Evolutionary conservation across 2,888 invertebrate species (phyloP).

Genomic region (Chrysolina oricalcia): DNA sequence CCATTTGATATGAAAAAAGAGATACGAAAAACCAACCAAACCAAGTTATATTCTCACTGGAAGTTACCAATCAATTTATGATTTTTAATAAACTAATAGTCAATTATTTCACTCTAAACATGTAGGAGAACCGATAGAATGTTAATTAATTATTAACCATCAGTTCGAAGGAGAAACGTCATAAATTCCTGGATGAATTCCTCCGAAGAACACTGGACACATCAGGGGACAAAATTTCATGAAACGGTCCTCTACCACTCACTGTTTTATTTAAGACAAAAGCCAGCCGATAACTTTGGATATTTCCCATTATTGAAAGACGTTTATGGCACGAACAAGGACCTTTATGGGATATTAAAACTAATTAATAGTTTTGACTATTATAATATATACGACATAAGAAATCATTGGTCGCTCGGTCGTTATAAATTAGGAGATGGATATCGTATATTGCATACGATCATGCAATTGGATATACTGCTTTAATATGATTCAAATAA

Average conservation of each 20-base stretch:
- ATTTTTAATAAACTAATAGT: too few relatives aligned
- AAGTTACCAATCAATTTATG: too few relatives aligned
- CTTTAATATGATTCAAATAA: conserved; percentile 6
- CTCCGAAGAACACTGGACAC: conserved; percentile 30
- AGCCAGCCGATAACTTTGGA: conserved; percentile 13
- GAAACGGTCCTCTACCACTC: conserved; percentile 27
- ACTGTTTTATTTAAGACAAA: conserved; percentile 38
- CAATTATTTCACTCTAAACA: not conserved
- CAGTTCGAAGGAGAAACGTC: not conserved
- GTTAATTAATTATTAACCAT: not conserved
- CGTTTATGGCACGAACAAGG: conserved; percentile 29
- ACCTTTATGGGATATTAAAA: conserved; percentile 25
- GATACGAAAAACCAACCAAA: too few relatives aligned
- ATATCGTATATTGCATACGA: conserved; percentile 21
- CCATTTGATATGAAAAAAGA: too few relatives aligned
- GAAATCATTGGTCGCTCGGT: conserved; percentile 20
- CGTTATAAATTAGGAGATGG: conserved; percentile 28
- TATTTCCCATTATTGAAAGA: conserved; percentile 31
- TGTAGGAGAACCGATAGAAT: conserved; percentile 2
- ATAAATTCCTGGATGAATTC: conserved; percentile 21
- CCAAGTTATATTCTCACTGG: too few relatives aligned
- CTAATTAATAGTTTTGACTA: conserved; percentile 35
- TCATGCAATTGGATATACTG: conserved; percentile 34
- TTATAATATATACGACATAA: conserved; percentile 32
- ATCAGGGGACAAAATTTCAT: conserved; percentile 36